A percentile compares a stretch with the other conserved stretches of the same genome.
Evolutionary conservation across 2,113 vertebrate genomes (phyloP).

Genomic region (Eclectus roratus): DNA sequence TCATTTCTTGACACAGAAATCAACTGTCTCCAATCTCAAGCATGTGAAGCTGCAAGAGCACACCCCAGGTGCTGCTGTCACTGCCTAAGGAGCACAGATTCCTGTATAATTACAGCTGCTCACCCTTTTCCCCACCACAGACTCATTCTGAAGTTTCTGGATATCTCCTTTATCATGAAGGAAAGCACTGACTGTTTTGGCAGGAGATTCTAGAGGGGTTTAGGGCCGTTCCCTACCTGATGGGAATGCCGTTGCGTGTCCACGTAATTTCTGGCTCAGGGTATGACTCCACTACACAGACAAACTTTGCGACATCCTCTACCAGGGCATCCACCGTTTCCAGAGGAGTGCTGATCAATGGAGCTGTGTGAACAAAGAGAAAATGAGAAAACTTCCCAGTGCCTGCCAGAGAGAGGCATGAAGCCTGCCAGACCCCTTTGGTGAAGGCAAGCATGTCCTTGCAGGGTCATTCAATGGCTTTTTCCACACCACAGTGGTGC

Average conservation of each 20-base stretch:
- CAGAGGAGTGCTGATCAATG: conserved; percentile 87
- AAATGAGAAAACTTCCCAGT: neutral
- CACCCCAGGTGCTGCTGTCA: rapidly evolving
- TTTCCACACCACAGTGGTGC: neutral
- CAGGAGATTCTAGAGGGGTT: neutral
- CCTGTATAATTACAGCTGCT: neutral
- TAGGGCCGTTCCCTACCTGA: conserved; percentile 77
- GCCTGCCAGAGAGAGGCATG: rapidly evolving
- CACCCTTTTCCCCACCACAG: neutral
- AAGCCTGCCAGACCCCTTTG: neutral
- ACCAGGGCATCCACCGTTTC: conserved; percentile 90
- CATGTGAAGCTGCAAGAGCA: neutral
- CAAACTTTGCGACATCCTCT: conserved; percentile 93
- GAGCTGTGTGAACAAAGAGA: conserved; percentile 72
- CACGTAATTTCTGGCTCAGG: conserved; percentile 89
- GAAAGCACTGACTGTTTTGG: neutral
- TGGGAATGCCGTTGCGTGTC: conserved; percentile 93
- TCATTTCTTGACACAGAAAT: neutral
- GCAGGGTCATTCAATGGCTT: neutral
- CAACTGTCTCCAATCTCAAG: neutral
- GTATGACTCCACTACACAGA: conserved; percentile 91
- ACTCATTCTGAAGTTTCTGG: neutral
- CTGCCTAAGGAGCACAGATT: neutral
- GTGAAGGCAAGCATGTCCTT: rapidly evolving
- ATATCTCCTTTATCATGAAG: neutral